A percentile compares a stretch with the other conserved stretches of the same genome.
Conservation (phyloP, 2,888 invertebrate species). For the Drymonia ruficornis region DNA sequence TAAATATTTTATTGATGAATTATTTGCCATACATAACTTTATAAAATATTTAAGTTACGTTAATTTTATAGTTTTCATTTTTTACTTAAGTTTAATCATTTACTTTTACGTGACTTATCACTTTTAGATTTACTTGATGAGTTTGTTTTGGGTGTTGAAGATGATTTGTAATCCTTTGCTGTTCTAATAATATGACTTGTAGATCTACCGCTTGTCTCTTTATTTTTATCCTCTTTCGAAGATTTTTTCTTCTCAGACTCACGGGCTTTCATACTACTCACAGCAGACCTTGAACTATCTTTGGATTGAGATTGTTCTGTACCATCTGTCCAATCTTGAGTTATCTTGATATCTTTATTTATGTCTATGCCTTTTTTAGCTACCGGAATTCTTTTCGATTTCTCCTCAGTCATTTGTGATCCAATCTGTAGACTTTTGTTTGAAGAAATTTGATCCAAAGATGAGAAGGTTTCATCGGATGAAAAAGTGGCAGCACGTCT, state of each 20-base stretch:
- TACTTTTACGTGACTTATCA: constrained; percentile 2
- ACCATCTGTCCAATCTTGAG: not conserved
- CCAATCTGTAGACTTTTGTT: not conserved
- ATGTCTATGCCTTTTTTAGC: not conserved
- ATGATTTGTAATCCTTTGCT: constrained; percentile 4
- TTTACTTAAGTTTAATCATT: not conserved
- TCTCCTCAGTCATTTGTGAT: not conserved
- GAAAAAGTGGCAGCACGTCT: not conserved
- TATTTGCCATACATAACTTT: constrained; percentile 8
- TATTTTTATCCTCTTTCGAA: constrained; percentile 1
- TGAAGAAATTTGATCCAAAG: not conserved
- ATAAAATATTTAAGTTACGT: constrained; percentile 17
- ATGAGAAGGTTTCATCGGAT: constrained; percentile 3
- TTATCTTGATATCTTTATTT: not conserved
- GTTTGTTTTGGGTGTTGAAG: not conserved
- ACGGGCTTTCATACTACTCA: constrained; percentile 5
- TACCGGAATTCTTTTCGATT: not conserved
- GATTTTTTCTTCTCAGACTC: constrained; percentile 1
- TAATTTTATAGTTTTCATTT: constrained; percentile 1
- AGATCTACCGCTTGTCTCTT: not conserved
- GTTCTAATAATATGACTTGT: constrained; percentile 2
- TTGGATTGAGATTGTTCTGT: constrained; percentile 1
- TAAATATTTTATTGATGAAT: not conserved
- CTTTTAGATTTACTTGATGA: constrained; percentile 2
- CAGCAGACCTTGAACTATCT: constrained; percentile 6